Evolutionary conservation across 2,888 invertebrate species (phyloP).

Genomic region (Mimachlamys varia): DNA sequence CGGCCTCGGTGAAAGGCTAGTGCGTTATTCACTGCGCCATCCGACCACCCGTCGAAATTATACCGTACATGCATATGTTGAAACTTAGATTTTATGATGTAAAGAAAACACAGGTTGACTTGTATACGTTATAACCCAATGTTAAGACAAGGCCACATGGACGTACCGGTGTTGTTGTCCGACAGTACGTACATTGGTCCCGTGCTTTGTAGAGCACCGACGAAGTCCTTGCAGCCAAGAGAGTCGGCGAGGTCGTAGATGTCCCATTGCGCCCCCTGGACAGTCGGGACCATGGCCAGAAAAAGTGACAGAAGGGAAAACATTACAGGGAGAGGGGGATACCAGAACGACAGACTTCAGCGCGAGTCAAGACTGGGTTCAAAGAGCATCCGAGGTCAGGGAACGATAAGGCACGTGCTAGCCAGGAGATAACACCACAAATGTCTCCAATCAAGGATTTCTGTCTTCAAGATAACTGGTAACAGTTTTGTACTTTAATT

Average conservation of each 20-base stretch:
- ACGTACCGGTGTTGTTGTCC: slow-evolving; percentile 29
- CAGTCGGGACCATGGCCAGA: background rate
- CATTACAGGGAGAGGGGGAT: background rate
- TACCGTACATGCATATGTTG: too few species aligned
- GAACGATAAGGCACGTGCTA: background rate
- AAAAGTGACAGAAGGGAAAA: background rate
- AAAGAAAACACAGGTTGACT: too few species aligned
- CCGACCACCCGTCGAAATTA: too few species aligned
- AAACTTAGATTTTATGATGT: too few species aligned
- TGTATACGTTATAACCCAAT: too few species aligned
- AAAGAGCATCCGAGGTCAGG: background rate
- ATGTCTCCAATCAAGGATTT: too few species aligned
- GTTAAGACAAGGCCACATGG: too few species aligned
- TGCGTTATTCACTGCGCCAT: too few species aligned
- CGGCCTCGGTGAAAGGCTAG: too few species aligned
- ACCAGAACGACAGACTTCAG: background rate
- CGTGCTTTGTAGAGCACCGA: slow-evolving; percentile 32
- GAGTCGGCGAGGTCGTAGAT: slow-evolving; percentile 39
- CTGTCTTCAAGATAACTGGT: too few species aligned
- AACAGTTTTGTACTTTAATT: too few species aligned
- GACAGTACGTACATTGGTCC: slow-evolving; percentile 43
- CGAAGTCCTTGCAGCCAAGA: slow-evolving; percentile 36
- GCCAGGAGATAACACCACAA: background rate
- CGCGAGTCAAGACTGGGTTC: background rate
- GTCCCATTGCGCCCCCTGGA: slow-evolving; percentile 36